A percentile compares a stretch with the other conserved stretches of the same genome.
Evolutionary conservation across 1,140 invertebrate species (phyloP).

Genomic region (Hylyphantes graminicola): DNA sequence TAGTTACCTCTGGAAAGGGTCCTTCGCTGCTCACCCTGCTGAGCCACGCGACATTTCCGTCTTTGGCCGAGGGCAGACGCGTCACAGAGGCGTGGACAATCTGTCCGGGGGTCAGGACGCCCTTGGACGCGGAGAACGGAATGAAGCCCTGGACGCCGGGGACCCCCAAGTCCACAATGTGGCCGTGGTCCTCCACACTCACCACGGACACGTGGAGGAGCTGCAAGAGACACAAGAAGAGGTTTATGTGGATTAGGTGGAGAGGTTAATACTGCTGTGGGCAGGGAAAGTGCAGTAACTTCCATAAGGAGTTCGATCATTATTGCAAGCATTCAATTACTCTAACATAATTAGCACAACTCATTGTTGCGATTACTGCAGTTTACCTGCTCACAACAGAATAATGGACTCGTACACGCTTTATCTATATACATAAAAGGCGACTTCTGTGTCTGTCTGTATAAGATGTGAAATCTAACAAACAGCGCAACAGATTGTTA

Average conservation of each 20-base stretch:
- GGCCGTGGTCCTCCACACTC: slow-evolving; percentile 48
- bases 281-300: neutral
- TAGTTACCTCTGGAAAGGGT: slow-evolving; percentile 20
- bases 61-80: neutral
- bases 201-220: slow-evolving; percentile 9
- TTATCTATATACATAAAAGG: too few relatives aligned
- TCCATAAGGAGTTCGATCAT: too few relatives aligned
- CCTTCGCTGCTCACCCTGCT: neutral
- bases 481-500: too few relatives aligned
- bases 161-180: slow-evolving; percentile 22
- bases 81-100: slow-evolving; percentile 9
- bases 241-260: too few relatives aligned
- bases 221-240: slow-evolving; percentile 1
- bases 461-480: too few relatives aligned
- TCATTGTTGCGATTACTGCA: too few relatives aligned
- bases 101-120: neutral
- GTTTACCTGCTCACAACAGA: too few relatives aligned
- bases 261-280: too few relatives aligned
- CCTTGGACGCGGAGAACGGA: neutral
- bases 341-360: too few relatives aligned
- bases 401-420: too few relatives aligned
- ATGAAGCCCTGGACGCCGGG: slow-evolving; percentile 8
- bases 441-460: too few relatives aligned
- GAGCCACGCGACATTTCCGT: slow-evolving; percentile 18
- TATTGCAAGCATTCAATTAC: too few relatives aligned